Percentiles rank a stretch among this genome's conserved stretches.
These are phyloP conservation scores for Heliocidaris erythrogramma DNA, from an alignment of 35 echinoderm and acorn worm genomes.

Conservation along the genomic window DNA sequence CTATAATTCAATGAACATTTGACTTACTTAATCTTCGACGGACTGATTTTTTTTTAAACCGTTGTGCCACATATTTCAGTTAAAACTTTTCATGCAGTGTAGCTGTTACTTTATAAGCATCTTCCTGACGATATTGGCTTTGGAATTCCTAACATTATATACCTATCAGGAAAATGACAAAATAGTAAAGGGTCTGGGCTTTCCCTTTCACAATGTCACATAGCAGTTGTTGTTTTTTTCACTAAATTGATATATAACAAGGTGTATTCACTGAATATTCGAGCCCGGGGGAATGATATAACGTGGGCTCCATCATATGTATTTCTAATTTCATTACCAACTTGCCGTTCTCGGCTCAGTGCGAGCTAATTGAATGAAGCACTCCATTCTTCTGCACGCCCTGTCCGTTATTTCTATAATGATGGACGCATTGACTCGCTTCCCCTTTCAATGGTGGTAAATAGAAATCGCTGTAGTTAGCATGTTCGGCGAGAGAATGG, in stretches of 20 bases:
- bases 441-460: background rate
- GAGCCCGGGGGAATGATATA: background rate
- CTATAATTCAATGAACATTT: too few relatives aligned
- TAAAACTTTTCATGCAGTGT: background rate
- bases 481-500: background rate
- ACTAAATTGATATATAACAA: background rate
- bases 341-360: background rate
- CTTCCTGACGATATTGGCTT: too few relatives aligned
- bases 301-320: background rate
- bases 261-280: background rate
- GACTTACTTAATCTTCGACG: too few relatives aligned
- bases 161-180: too few relatives aligned
- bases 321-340: background rate
- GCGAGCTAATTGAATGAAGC: background rate
- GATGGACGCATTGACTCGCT: background rate
- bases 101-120: background rate
- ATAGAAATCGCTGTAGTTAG: background rate
- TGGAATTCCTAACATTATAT: too few relatives aligned
- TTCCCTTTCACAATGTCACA: background rate
- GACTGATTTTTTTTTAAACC: too few relatives aligned
- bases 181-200: background rate
- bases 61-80: too few relatives aligned
- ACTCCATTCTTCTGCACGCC: background rate
- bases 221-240: background rate
- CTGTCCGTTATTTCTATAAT: background rate